Evolutionary conservation across 2,797 vertebrate species (phyloP).

Genomic region (Loris lydekkerianus): DNA sequence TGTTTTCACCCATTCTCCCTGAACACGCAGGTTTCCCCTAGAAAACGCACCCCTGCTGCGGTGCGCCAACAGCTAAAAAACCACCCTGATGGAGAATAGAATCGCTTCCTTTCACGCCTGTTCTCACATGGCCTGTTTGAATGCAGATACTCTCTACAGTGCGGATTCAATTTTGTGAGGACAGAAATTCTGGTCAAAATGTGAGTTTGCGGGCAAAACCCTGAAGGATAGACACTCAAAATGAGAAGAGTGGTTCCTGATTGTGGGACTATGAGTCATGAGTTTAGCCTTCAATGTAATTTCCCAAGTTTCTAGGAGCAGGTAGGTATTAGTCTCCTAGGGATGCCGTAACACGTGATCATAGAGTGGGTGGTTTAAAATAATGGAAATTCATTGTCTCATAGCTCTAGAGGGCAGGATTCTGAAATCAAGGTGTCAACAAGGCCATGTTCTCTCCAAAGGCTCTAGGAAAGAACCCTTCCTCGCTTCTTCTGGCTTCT

Average conservation of each 20-base stretch:
- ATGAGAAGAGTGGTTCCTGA: neutral
- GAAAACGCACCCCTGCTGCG: neutral
- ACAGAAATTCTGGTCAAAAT: neutral
- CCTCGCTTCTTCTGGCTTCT: neutral
- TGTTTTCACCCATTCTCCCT: neutral
- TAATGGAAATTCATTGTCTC: neutral
- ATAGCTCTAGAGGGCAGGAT: neutral
- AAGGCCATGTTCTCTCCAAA: neutral
- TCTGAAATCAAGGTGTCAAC: neutral
- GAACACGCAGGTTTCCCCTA: neutral
- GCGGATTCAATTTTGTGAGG: neutral
- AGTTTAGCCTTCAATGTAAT: neutral
- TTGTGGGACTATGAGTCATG: neutral
- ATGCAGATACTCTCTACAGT: neutral
- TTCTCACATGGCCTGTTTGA: neutral
- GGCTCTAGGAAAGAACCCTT: neutral
- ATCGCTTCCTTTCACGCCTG: neutral
- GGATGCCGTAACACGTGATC: neutral
- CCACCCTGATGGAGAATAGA: neutral
- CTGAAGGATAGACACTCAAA: neutral
- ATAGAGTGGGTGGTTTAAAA: neutral
- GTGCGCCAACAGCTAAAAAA: neutral
- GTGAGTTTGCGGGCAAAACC: neutral
- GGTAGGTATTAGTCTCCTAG: neutral
- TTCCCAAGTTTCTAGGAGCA: neutral